These are phyloP conservation scores for Dioctria rufipes DNA, from an alignment of 2,888 invertebrate species.

Conservation along the genomic window DNA sequence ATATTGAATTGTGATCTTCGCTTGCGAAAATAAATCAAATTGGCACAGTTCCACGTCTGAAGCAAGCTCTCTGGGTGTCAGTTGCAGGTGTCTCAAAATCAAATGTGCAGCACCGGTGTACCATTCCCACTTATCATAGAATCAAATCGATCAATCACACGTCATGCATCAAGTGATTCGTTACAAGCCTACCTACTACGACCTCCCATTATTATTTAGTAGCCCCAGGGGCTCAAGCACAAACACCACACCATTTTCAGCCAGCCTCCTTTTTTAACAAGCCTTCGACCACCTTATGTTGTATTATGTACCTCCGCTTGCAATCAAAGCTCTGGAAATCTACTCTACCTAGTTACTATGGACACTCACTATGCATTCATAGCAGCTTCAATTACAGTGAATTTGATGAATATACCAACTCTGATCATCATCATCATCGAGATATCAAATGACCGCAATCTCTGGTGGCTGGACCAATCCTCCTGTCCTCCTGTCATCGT, in stretches of 20 bases:
- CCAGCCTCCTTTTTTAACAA: constrained; percentile 2
- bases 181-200: constrained; percentile 33
- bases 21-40: constrained; percentile 36
- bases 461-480: not conserved
- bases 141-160: constrained; percentile 48
- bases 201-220: constrained; percentile 22
- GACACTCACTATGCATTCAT: not conserved
- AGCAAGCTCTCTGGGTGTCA: not conserved
- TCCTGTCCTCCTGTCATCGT: not conserved
- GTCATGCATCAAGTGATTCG: constrained; percentile 36
- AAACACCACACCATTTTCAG: not conserved
- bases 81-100: constrained; percentile 13
- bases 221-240: constrained; percentile 1
- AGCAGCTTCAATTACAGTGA: not conserved
- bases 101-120: not conserved
- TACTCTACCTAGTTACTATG: too few relatives aligned
- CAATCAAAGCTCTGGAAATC: too few relatives aligned
- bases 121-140: constrained; percentile 17
- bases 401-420: constrained; percentile 5
- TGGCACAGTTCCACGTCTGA: constrained; percentile 18
- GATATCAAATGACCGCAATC: constrained; percentile 2
- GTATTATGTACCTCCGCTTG: not conserved
- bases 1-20: not conserved
- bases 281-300: not conserved
- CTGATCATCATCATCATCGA: not conserved